Base-by-base conservation (phyloP, 2,113 vertebrate genomes). In the Formicarius rufipectus region DNA sequence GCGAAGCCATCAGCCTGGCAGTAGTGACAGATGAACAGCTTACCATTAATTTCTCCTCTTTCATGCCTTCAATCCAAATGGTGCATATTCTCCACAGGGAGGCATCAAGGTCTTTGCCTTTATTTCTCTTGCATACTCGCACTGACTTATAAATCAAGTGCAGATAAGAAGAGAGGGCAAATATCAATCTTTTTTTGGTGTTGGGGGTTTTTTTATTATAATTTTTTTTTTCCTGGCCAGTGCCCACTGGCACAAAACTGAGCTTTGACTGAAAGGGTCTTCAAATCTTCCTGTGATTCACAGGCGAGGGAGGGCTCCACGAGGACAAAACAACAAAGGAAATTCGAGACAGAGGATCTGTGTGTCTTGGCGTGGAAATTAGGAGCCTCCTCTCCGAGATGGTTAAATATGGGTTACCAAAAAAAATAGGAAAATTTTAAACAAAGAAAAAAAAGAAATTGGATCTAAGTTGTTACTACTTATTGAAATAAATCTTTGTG, bases 1-100 rank as follows among this genome's bases (percentile, higher is more conserved):
- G 96, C 90, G 96, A 97, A 98, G 96, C 96, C 97, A 97, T 98
- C 97, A 98, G 97, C 88, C 97, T 98, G 98, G 98, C 98, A 98
- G 97, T 97, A 95, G 96, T 98, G 98, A 98, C 98, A 98, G 98
- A 98, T 98, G 98, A 98, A 98, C 98, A 98, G 98, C 97, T 98
- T 98, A 98, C 97, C 97, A 98, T 98, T 99, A 98, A 98, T 98
- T 98, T 98, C 97, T 97, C 94, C 84, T 97, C 97, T 98, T 98
- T 98, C 97, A 98, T 98, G 98, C 97, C 97, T 98, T 98, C 98
- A 98, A 97, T 98, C 97, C 97, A 98, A 98, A 98, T 82, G 93
- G 97, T 97, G 96, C 96, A 97, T 98, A 97, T 98, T 98, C 98
- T 98, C 98, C 97, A 97, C 96, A 94, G 98, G 98, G 98, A 98